Conservation (phyloP, 2,113 vertebrate species). For the Gambusia affinis region DNA sequence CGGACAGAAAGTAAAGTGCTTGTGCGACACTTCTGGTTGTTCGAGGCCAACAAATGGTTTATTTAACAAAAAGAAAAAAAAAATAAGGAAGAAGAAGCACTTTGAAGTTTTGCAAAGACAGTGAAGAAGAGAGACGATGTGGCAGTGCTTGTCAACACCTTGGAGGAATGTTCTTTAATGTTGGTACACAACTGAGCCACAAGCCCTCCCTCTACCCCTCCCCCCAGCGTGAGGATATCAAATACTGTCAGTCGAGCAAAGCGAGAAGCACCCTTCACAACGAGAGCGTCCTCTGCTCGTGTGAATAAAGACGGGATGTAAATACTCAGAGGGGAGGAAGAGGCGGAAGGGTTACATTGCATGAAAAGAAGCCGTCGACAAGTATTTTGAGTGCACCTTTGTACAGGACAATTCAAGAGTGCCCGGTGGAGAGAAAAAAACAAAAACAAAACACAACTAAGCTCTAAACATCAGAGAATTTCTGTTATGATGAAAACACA, state of each 20-base stretch:
- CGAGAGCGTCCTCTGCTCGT: conserved; percentile 57
- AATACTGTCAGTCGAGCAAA: conserved; percentile 73
- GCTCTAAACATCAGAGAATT: conserved; percentile 80
- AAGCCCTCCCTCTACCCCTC: conserved; percentile 17
- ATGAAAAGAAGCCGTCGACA: conserved; percentile 79
- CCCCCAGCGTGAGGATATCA: conserved; percentile 63
- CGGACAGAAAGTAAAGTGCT: conserved; percentile 78
- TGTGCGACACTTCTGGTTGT: conserved; percentile 78
- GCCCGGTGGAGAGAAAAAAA: conserved; percentile 78
- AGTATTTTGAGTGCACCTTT: conserved; percentile 83
- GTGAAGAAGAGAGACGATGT: conserved; percentile 45
- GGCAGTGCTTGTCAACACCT: conserved; percentile 73
- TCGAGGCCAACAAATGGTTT: conserved; percentile 63
- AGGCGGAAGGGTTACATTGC: conserved; percentile 73
- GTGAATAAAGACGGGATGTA: conserved; percentile 40
- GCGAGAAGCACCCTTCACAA: conserved; percentile 63
- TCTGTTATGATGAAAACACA: conserved; percentile 67
- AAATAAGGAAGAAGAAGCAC: conserved; percentile 51
- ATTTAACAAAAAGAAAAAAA: neutral
- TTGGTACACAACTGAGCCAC: conserved; percentile 72
- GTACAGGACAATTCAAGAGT: conserved; percentile 76
- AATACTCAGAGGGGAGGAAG: conserved; percentile 48
- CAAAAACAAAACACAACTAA: conserved; percentile 73
- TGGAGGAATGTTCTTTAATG: conserved; percentile 81
- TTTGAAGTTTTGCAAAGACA: conserved; percentile 44